These are phyloP conservation scores for Falco concolor DNA, from an alignment of 2,797 vertebrate genomes.

Conservation along the genomic window DNA sequence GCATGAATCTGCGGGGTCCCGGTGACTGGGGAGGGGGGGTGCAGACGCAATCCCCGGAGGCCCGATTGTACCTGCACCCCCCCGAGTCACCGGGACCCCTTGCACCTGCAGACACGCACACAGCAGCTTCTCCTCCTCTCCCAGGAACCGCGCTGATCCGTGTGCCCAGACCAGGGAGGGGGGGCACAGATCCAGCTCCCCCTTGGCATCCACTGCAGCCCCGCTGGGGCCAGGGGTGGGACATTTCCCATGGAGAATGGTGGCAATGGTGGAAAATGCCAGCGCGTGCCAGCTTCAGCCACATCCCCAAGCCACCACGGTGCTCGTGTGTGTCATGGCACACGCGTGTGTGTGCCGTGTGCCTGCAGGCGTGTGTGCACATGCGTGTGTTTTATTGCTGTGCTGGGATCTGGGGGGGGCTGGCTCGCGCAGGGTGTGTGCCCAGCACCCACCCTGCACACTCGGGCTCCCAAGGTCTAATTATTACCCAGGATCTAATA, in stretches of 20 bases:
- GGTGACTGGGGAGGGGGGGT: background rate
- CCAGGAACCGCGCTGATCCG: background rate
- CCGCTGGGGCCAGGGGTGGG: background rate
- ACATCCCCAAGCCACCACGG: background rate
- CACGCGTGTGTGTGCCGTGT: background rate
- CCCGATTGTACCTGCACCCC: too few species aligned
- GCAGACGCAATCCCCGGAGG: background rate
- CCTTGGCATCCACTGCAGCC: background rate
- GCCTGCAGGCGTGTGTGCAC: background rate
- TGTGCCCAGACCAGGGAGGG: background rate
- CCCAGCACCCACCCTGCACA: background rate
- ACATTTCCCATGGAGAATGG: background rate
- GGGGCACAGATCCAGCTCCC: background rate
- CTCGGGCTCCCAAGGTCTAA: background rate
- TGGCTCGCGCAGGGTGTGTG: fast-evolving
- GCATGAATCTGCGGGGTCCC: background rate
- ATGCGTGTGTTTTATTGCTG: background rate
- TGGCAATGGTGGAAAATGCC: too few species aligned
- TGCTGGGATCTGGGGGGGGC: too few species aligned
- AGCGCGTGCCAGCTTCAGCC: too few species aligned
- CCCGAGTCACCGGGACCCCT: background rate
- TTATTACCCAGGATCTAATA: background rate
- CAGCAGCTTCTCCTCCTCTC: background rate
- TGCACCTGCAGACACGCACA: background rate
- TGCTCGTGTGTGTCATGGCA: background rate